Conservation (phyloP, 2,113 vertebrate species). For the Alosa alosa region DNA sequence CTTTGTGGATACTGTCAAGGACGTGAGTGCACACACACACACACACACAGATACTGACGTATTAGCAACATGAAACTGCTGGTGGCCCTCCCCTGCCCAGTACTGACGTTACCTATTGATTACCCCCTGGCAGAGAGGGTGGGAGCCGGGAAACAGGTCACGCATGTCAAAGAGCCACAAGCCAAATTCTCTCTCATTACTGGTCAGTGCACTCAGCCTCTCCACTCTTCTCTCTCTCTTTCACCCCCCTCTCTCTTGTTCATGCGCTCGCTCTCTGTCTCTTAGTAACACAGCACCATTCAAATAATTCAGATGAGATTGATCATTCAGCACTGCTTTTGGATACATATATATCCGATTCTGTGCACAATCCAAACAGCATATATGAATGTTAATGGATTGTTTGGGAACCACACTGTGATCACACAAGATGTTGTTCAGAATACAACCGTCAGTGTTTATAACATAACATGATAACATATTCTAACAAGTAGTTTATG, state of each 20-base stretch:
- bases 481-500: too few species aligned
- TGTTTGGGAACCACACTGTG: background rate
- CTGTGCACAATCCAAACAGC: too few species aligned
- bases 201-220: background rate
- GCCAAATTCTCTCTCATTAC: background rate
- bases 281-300: background rate
- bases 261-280: background rate
- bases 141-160: background rate
- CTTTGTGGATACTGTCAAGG: background rate
- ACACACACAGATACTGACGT: background rate
- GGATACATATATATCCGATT: background rate
- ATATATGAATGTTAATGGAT: too few species aligned
- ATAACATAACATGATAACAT: background rate
- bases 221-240: background rate
- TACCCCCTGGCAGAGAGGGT: background rate
- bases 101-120: constrained; percentile 33
- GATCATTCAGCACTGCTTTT: background rate
- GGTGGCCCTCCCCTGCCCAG: constrained; percentile 16
- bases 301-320: background rate
- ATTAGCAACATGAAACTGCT: background rate
- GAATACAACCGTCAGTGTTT: background rate
- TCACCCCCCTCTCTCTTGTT: background rate
- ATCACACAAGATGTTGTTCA: too few species aligned
- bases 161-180: background rate
- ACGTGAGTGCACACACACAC: background rate